A percentile compares a stretch with the other conserved stretches of the same genome.
These are phyloP conservation scores for Temnothorax longispinosus DNA, from an alignment of 1,140 invertebrate genomes.

Conservation along the genomic window DNA sequence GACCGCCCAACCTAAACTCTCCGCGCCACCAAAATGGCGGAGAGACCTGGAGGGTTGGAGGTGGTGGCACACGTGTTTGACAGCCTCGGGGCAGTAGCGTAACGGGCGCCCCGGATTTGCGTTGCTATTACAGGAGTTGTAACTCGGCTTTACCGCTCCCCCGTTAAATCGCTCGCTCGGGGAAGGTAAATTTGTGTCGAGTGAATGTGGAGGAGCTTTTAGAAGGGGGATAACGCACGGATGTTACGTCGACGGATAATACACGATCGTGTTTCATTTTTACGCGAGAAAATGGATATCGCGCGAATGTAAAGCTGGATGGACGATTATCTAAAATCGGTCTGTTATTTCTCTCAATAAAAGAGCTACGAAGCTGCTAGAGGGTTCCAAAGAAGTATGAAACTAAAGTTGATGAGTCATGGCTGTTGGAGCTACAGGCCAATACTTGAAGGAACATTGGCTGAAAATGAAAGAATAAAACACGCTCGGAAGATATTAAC, in stretches of 20 bases:
- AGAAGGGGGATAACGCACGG: neutral
- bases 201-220: constrained; percentile 21
- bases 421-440: neutral
- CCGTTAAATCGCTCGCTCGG: neutral
- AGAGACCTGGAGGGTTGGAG: constrained; percentile 64
- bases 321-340: constrained; percentile 13
- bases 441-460: neutral
- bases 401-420: neutral
- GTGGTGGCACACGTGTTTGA: constrained; percentile 72
- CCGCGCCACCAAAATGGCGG: constrained; percentile 69
- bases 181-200: neutral
- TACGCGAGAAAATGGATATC: neutral
- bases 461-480: neutral
- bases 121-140: constrained; percentile 40
- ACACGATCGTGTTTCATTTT: constrained; percentile 18
- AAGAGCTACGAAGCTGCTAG: neutral
- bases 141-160: constrained; percentile 20
- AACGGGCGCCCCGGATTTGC: constrained; percentile 40
- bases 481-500: neutral
- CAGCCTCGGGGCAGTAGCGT: constrained; percentile 67
- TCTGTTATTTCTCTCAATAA: neutral
- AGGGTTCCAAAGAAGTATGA: neutral
- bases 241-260: neutral
- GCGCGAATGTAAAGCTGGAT: neutral
- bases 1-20: constrained; percentile 56